A percentile compares a stretch with the other conserved stretches of the same genome.
Conservation (phyloP, 2,113 vertebrate genomes). For the Colaptes auratus region DNA sequence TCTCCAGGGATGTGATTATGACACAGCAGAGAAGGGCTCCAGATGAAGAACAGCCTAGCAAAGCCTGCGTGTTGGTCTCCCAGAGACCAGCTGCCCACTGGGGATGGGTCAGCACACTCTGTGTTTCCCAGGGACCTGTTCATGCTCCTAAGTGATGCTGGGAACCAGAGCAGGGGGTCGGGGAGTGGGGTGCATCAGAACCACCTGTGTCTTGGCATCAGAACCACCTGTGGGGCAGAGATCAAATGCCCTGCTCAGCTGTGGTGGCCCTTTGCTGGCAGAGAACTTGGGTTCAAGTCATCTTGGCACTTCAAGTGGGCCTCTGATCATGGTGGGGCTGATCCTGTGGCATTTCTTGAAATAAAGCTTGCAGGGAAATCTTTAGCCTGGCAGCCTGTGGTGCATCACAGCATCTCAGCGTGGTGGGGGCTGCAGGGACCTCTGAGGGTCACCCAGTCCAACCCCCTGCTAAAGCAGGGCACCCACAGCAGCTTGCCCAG, state of each 20-base stretch:
- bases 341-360: not conserved
- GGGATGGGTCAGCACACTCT: not conserved
- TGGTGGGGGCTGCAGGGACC: too few species aligned
- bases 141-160: not conserved
- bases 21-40: not conserved
- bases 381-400: rapidly evolving
- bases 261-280: not conserved
- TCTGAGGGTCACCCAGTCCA: too few species aligned
- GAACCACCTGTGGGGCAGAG: rapidly evolving
- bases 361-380: not conserved
- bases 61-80: rapidly evolving
- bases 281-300: not conserved
- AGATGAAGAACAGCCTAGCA: not conserved
- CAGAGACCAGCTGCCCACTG: not conserved
- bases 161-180: not conserved
- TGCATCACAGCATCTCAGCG: not conserved
- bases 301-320: not conserved
- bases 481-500: too few species aligned
- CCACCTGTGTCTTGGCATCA: too few species aligned
- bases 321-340: not conserved
- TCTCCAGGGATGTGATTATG: not conserved
- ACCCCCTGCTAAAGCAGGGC: too few species aligned
- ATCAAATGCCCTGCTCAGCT: not conserved
- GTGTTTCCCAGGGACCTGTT: not conserved
- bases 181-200: too few species aligned